Percentiles rank a stretch among this genome's conserved stretches.
Conservation (phyloP, 2,797 vertebrate species). For the Alcedo quadribrachys region DNA sequence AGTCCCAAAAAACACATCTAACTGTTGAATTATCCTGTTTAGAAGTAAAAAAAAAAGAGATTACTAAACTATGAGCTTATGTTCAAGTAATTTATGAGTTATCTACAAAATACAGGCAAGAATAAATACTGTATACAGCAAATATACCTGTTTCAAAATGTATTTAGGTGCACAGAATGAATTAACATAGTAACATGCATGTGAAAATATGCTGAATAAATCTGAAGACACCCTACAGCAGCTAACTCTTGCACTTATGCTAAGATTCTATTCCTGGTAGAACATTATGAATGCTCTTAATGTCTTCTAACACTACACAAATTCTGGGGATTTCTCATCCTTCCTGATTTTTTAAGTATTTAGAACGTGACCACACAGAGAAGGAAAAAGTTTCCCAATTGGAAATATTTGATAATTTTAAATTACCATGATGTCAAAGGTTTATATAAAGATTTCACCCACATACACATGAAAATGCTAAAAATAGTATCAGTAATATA, state of each 20-base stretch:
- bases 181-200: background rate
- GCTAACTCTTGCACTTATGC: background rate
- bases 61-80: background rate
- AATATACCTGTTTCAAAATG: background rate
- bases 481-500: background rate
- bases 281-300: background rate
- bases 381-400: background rate
- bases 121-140: background rate
- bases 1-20: constrained; percentile 92
- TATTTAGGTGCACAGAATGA: background rate
- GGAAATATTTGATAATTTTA: background rate
- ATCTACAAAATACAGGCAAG: background rate
- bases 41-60: background rate
- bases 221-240: background rate
- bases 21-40: constrained; percentile 77
- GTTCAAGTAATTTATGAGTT: background rate
- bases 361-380: background rate
- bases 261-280: background rate
- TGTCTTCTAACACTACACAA: background rate
- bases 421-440: background rate
- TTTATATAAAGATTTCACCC: background rate
- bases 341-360: background rate
- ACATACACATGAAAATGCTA: background rate
- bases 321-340: background rate
- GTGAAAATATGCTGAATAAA: background rate